These are phyloP conservation scores for Calidris pygmaea DNA, from an alignment of 2,113 vertebrate genomes.

Conservation along the genomic window DNA sequence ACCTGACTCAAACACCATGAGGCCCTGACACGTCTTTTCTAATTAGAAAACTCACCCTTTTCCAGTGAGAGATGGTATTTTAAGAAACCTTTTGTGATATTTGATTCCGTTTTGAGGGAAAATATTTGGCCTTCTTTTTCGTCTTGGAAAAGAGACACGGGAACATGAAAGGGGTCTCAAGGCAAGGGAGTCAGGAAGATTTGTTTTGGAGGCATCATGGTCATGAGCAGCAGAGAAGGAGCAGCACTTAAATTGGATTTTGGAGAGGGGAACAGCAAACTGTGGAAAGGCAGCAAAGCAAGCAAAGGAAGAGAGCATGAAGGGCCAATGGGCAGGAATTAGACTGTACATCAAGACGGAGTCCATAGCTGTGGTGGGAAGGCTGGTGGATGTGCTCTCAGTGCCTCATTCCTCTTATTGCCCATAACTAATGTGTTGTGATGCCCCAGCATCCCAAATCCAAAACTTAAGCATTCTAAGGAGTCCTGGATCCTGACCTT, in stretches of 20 bases:
- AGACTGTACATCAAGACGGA: not conserved
- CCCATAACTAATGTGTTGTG: not conserved
- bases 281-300: not conserved
- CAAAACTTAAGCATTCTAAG: not conserved
- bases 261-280: not conserved
- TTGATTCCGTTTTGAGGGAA: not conserved
- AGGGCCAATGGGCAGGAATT: not conserved
- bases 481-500: not conserved
- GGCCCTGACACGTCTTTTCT: not conserved
- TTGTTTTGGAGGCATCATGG: not conserved
- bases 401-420: not conserved
- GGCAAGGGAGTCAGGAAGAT: not conserved
- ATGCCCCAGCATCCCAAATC: not conserved
- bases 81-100: not conserved
- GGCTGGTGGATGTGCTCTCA: not conserved
- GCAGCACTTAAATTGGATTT: not conserved
- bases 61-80: slow-evolving; percentile 14
- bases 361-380: not conserved
- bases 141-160: not conserved
- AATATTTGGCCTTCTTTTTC: not conserved
- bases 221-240: not conserved
- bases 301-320: not conserved
- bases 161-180: not conserved
- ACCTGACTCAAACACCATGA: not conserved
- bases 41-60: not conserved